Conservation (phyloP, 2,888 invertebrate species). For the Galerucella pusilla region DNA sequence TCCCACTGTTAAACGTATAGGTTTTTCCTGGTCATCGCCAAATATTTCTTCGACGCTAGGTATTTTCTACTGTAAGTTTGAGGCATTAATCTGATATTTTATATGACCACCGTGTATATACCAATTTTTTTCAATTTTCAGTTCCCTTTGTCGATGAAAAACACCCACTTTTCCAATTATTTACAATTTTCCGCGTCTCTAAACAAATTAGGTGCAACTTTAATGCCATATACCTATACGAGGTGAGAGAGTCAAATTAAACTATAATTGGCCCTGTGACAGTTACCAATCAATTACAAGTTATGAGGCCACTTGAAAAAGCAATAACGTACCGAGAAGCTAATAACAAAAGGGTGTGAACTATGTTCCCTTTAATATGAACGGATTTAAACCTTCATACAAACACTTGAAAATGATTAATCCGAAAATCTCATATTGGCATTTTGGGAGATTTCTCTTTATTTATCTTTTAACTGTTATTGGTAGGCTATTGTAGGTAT, state of each 20-base stretch:
- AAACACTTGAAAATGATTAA: conserved; percentile 52
- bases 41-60: too few relatives aligned
- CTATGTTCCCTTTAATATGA: conserved; percentile 55
- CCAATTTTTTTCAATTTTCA: background rate
- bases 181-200: background rate
- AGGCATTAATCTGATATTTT: too few relatives aligned
- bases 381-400: conserved; percentile 53
- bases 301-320: conserved; percentile 44
- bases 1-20: too few relatives aligned
- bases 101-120: too few relatives aligned
- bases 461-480: conserved; percentile 1
- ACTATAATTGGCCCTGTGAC: conserved; percentile 31
- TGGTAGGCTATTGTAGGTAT: conserved; percentile 2
- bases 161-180: background rate
- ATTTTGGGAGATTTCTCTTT: conserved; percentile 24
- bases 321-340: conserved; percentile 53
- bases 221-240: conserved; percentile 1
- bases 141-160: background rate
- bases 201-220: background rate
- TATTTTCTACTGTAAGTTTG: too few relatives aligned
- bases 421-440: conserved; percentile 57
- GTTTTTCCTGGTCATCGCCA: too few relatives aligned
- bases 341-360: conserved; percentile 48
- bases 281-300: conserved; percentile 33
- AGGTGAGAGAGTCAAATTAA: conserved; percentile 31